Evolutionary conservation across 1,140 invertebrate species (phyloP).

Genomic region (Coptotermes formosanus): DNA sequence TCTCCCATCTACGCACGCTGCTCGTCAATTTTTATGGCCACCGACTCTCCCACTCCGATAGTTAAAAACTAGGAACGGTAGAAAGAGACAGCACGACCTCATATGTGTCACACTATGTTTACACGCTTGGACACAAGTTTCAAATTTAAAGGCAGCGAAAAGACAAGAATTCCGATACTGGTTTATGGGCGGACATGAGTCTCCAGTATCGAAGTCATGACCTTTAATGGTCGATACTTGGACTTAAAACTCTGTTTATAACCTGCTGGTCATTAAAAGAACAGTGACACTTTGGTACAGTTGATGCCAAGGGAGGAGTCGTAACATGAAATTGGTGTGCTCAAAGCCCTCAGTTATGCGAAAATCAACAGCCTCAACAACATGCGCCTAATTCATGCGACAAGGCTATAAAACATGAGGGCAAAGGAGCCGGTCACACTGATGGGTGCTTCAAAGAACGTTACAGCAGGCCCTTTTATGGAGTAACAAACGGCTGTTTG

Average conservation of each 20-base stretch:
- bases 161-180: background rate
- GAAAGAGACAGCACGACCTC: background rate
- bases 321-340: background rate
- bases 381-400: background rate
- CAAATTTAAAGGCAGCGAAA: background rate
- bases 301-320: background rate
- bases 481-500: background rate
- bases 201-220: background rate
- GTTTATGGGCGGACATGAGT: background rate
- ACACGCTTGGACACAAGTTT: background rate
- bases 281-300: background rate
- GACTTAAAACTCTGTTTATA: background rate
- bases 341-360: background rate
- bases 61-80: background rate
- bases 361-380: background rate
- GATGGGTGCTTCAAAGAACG: background rate
- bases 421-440: background rate
- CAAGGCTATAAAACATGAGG: background rate
- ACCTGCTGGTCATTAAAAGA: background rate
- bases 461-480: background rate
- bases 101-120: background rate
- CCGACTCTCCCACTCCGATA: background rate
- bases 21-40: constrained; percentile 3
- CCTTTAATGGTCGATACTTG: background rate
- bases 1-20: background rate